Conservation (phyloP, 2,888 invertebrate species). For the Cataglyphis cursor region DNA sequence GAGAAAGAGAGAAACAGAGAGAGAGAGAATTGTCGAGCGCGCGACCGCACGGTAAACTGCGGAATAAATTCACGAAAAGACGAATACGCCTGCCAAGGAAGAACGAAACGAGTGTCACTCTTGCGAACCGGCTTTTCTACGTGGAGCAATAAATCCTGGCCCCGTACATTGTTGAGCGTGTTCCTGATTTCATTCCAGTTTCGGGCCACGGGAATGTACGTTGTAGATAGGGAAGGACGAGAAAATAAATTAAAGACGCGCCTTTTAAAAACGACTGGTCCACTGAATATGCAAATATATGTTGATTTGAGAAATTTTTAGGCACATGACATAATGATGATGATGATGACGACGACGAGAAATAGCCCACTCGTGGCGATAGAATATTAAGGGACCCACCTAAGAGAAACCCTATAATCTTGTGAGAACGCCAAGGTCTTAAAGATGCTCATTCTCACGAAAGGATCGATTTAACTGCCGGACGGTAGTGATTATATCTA, state of each 20-base stretch:
- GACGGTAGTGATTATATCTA: slow-evolving; percentile 66
- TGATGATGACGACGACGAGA: slow-evolving; percentile 51
- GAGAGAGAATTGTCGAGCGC: slow-evolving; percentile 9
- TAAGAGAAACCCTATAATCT: slow-evolving; percentile 70
- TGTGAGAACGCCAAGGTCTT: slow-evolving; percentile 58
- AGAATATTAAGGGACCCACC: slow-evolving; percentile 73
- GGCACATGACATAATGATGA: slow-evolving; percentile 76
- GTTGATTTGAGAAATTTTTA: slow-evolving; percentile 75
- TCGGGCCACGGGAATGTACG: slow-evolving; percentile 42
- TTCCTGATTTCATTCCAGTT: slow-evolving; percentile 74
- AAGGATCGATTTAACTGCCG: slow-evolving; percentile 61
- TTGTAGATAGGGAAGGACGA: slow-evolving; percentile 56
- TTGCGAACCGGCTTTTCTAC: slow-evolving; percentile 64
- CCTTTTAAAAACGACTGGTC: slow-evolving; percentile 68
- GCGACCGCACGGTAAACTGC: slow-evolving; percentile 54
- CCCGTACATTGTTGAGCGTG: slow-evolving; percentile 68
- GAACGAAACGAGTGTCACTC: slow-evolving; percentile 74
- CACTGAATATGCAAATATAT: slow-evolving; percentile 75
- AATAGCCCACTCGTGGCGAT: slow-evolving; percentile 65
- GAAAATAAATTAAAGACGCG: slow-evolving; percentile 74
- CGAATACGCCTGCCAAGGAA: slow-evolving; percentile 69
- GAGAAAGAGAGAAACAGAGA: neutral
- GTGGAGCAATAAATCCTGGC: slow-evolving; percentile 70
- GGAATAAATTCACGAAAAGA: slow-evolving; percentile 75
- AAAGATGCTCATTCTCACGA: slow-evolving; percentile 70